Evolutionary conservation across 2,888 invertebrate species (phyloP).

Genomic region (Acholoe squamosa): DNA sequence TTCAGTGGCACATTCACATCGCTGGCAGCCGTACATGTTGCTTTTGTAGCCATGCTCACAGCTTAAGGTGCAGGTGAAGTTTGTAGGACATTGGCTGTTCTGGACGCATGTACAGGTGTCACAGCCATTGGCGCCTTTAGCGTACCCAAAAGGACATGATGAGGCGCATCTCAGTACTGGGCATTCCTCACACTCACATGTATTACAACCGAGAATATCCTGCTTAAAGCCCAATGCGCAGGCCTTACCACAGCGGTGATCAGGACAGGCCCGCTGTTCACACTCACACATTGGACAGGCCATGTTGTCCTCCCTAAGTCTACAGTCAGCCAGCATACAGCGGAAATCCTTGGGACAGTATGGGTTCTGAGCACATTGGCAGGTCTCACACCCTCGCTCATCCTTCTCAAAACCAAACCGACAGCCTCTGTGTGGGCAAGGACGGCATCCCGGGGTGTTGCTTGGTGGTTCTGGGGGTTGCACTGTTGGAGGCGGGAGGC

Average conservation of each 20-base stretch:
- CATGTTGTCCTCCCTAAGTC: background rate
- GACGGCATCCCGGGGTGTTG: background rate
- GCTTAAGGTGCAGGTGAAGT: background rate
- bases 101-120: constrained; percentile 8
- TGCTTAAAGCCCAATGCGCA: background rate
- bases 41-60: constrained; percentile 40
- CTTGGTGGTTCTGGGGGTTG: background rate
- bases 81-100: background rate
- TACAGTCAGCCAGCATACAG: background rate
- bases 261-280: background rate
- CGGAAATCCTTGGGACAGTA: background rate
- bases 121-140: constrained; percentile 26
- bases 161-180: background rate
- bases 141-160: constrained; percentile 22
- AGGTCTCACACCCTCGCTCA: background rate
- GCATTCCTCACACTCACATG: background rate
- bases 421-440: background rate
- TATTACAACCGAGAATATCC: background rate
- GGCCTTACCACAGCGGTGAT: background rate
- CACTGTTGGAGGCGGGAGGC: background rate
- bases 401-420: constrained; percentile 28
- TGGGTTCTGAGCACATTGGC: background rate
- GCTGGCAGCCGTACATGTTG: constrained; percentile 20
- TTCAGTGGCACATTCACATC: constrained; percentile 29
- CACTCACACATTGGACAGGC: background rate